Conservation (phyloP, 2,888 invertebrate genomes). For the Catotricha subobsoleta region DNA sequence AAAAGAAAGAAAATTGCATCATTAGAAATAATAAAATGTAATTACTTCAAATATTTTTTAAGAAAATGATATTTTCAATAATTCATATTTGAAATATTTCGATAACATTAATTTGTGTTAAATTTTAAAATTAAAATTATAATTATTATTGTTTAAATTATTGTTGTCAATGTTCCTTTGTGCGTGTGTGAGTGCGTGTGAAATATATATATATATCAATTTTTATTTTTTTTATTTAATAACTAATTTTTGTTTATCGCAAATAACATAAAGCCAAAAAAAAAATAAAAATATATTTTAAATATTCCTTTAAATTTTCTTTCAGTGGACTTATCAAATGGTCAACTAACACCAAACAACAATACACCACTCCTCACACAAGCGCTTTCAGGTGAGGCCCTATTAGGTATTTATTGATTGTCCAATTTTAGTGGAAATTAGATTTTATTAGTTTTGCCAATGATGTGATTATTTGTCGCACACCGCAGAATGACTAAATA, state of each 20-base stretch:
- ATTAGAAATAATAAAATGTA: too few relatives aligned
- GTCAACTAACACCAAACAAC: constrained; percentile 90
- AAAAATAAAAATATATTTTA: background rate
- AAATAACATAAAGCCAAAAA: background rate
- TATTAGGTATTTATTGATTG: constrained; percentile 11
- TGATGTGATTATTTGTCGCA: too few relatives aligned
- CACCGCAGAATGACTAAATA: background rate
- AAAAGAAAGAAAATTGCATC: too few relatives aligned
- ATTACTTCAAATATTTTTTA: too few relatives aligned
- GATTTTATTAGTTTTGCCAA: background rate
- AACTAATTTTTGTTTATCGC: too few relatives aligned
- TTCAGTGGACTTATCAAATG: constrained; percentile 89
- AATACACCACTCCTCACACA: constrained; percentile 89
- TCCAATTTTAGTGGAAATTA: constrained; percentile 1
- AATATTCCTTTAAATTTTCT: constrained; percentile 17
- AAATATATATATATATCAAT: too few relatives aligned
- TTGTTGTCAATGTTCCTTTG: background rate
- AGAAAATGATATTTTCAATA: too few relatives aligned
- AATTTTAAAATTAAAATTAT: too few relatives aligned
- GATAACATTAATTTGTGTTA: too few relatives aligned
- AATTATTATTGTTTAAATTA: too few relatives aligned
- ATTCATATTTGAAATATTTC: too few relatives aligned
- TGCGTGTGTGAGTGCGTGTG: background rate
- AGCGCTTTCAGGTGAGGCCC: constrained; percentile 75
- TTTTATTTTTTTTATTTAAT: too few relatives aligned